phyloP scores from a whole-genome alignment of 2,797 vertebrate genomes.

The Pygocentrus nattereri region DNA sequence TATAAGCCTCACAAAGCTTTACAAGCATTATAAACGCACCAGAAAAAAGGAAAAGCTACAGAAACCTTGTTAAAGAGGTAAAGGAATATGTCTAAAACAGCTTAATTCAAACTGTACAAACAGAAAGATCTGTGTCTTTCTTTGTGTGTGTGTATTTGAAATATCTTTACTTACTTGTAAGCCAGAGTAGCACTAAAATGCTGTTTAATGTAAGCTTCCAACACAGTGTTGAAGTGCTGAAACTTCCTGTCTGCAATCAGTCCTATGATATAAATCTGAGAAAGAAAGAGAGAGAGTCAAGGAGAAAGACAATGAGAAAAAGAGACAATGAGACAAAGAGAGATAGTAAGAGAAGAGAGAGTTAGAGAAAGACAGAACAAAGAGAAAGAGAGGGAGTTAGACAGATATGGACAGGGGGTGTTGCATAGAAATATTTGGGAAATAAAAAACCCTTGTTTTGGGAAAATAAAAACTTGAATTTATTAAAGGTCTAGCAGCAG shows the following conservation, averaged over 20 bases:
- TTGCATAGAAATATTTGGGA: conserved; percentile 42
- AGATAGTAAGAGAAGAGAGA: conserved; percentile 21
- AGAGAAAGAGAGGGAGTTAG: background rate
- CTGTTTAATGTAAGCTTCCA: conserved; percentile 98
- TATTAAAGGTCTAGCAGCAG: conserved; percentile 41
- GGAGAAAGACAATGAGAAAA: conserved; percentile 19
- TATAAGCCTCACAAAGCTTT: background rate
- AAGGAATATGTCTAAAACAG: conserved; percentile 17
- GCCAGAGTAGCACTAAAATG: conserved; percentile 98
- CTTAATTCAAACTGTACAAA: background rate
- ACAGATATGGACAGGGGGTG: no score
- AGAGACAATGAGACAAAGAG: conserved; percentile 34
- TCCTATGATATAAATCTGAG: conserved; percentile 96
- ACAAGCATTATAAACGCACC: conserved; percentile 1
- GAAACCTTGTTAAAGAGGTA: background rate
- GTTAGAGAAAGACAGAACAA: conserved; percentile 18
- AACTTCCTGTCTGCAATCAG: conserved; percentile 98
- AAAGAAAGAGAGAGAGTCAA: conserved; percentile 28
- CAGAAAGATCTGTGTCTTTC: background rate
- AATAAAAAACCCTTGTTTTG: no score
- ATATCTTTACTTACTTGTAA: conserved; percentile 82
- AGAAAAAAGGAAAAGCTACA: background rate
- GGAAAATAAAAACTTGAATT: conserved; percentile 16
- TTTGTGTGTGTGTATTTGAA: conserved; percentile 20
- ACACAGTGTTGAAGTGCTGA: conserved; percentile 96